Percentiles rank a stretch among this genome's conserved stretches.
These are phyloP conservation scores for Pseudochirops cupreus DNA, from an alignment of 2,797 vertebrate species.

Conservation along the genomic window DNA sequence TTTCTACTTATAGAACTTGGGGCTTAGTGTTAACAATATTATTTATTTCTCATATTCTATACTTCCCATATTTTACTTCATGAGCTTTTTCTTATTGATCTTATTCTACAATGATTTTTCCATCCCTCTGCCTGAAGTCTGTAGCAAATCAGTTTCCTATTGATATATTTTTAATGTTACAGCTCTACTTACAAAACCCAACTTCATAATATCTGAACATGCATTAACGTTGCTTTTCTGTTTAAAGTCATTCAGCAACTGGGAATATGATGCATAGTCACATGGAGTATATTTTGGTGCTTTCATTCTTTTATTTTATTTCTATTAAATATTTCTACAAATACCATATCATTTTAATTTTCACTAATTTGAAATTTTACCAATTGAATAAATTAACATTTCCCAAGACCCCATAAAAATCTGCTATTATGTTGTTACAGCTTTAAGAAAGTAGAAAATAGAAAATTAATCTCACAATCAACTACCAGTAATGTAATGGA, in stretches of 20 bases:
- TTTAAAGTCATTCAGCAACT: not conserved
- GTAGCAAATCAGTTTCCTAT: not conserved
- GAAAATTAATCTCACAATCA: not conserved
- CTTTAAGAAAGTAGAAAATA: not conserved
- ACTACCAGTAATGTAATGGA: not conserved
- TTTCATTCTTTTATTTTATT: not conserved
- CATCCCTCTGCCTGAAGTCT: not conserved
- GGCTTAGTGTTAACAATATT: not conserved
- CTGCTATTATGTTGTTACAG: not conserved
- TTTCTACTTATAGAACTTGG: not conserved
- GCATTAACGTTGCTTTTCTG: not conserved
- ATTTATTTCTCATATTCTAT: not conserved
- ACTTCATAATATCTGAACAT: not conserved
- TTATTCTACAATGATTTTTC: not conserved
- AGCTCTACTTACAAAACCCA: not conserved
- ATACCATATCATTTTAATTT: not conserved
- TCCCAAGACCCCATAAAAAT: not conserved
- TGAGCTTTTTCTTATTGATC: not conserved
- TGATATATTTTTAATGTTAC: constrained; percentile 2
- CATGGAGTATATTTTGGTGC: not conserved
- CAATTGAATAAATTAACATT: not conserved
- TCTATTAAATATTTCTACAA: not conserved
- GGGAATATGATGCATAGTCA: not conserved
- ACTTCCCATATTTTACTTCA: not conserved
- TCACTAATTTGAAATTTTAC: not conserved